Conservation (phyloP, 1,140 invertebrate genomes). For the Vanessa tameamea region DNA sequence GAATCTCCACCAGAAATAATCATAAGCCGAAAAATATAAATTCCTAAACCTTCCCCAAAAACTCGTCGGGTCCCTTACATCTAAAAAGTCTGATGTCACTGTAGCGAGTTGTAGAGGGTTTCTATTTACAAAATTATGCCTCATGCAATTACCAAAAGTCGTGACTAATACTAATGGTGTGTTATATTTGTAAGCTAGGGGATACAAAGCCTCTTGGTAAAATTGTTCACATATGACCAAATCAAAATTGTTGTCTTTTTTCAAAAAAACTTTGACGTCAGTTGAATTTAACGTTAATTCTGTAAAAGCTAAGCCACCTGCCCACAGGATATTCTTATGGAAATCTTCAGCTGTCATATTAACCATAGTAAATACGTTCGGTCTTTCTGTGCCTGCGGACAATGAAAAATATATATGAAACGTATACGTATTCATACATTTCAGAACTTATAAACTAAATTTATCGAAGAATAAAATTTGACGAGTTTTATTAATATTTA, state of each 20-base stretch:
- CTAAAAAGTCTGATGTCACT: conserved; percentile 73
- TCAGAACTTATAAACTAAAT: too few relatives aligned
- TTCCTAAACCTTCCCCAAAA: conserved; percentile 69
- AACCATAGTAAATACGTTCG: conserved; percentile 66
- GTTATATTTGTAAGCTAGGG: conserved; percentile 80
- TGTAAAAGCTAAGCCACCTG: conserved; percentile 70
- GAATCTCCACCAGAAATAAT: conserved; percentile 64
- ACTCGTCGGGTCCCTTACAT: conserved; percentile 59
- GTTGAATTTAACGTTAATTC: conserved; percentile 76
- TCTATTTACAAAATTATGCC: conserved; percentile 78
- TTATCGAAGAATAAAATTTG: too few relatives aligned
- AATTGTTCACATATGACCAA: conserved; percentile 81
- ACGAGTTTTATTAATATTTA: too few relatives aligned
- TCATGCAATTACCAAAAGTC: conserved; percentile 81
- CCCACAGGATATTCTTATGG: conserved; percentile 65
- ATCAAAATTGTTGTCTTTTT: conserved; percentile 76
- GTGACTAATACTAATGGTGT: conserved; percentile 80
- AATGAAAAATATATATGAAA: background rate
- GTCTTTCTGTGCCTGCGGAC: conserved; percentile 50
- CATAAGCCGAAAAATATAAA: conserved; percentile 61
- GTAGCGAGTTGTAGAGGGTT: conserved; percentile 80
- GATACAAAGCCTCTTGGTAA: conserved; percentile 80
- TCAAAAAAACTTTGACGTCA: conserved; percentile 73
- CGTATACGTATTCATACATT: too few relatives aligned
- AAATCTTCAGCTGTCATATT: conserved; percentile 59